Percentiles rank a stretch among this genome's conserved stretches.
Evolutionary conservation across 53 echinoderm and acorn worm species (phyloP).

Genomic region (Echinarachnius parma): DNA sequence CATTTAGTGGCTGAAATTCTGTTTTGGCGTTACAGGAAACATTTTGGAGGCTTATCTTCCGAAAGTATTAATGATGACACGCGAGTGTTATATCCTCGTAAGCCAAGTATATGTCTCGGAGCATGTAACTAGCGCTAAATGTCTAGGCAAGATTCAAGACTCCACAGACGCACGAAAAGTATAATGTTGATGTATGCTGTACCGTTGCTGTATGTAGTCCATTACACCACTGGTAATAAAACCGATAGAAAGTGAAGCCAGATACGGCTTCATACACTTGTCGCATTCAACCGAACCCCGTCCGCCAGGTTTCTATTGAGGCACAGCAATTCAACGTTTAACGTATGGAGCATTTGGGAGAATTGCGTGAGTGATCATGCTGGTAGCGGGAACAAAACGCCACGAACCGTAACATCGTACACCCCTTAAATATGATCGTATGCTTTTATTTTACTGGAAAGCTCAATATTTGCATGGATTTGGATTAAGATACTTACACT

Average conservation of each 20-base stretch:
- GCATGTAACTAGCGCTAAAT: constrained; percentile 1
- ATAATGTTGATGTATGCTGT: too few species aligned
- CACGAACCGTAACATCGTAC: background rate
- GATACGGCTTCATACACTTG: too few species aligned
- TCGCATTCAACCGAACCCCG: too few species aligned
- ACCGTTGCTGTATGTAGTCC: too few species aligned
- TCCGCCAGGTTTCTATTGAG: too few species aligned
- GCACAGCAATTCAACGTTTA: too few species aligned
- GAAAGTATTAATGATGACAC: background rate
- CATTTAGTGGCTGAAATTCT: constrained; percentile 1
- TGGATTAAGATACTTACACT: background rate
- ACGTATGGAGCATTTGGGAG: constrained; percentile 44
- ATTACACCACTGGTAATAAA: too few species aligned
- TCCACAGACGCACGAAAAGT: background rate
- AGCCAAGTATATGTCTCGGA: constrained; percentile 12
- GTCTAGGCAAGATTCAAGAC: background rate
- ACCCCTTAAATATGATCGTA: background rate
- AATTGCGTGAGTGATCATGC: constrained; percentile 33
- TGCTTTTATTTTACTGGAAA: constrained; percentile 9
- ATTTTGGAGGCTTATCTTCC: background rate
- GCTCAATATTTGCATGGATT: background rate
- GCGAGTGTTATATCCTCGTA: constrained; percentile 35
- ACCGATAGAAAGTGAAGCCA: background rate
- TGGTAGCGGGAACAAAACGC: background rate
- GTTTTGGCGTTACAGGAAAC: background rate